Evolutionary conservation across 2,797 vertebrate genomes (phyloP), one percentile per base, ranked within the genome.

Genomic region (Liasis olivaceus): DNA sequence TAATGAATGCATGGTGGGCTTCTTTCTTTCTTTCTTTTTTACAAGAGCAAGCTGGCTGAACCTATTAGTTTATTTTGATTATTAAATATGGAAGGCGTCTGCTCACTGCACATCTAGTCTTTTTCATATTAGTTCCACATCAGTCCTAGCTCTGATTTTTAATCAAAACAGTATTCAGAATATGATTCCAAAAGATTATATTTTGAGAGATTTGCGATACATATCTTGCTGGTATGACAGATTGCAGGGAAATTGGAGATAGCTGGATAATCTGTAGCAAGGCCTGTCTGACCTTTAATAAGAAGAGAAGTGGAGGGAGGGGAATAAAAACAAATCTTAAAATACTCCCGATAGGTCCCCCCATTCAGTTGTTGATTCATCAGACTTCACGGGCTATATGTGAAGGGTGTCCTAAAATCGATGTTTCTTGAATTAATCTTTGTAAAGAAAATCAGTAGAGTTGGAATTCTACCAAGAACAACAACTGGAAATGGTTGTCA

Each of bases 101-200:
- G 12, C 85, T 84, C 62, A 54, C 51, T 92, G 89, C 26, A 56
- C 93, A 95, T 89, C 88, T 69, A 93, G 63, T 47, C 92, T 95
- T 94, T 95, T 96, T 92, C 94, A 95, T 97, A 97, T 98, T 97
- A 97, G 97, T 97, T 96, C 89, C 94, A 93, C 94, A 94, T 96
- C 96, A 96, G 96, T 95, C 96, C 95, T 92, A 63, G 91, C 94
- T 97, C 96, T 93, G 92, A 88, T 96, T 98, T 97, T 98, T 98
- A 98, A 98, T 98, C 98, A 98, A 98, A 98, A 98, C 96, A 97
- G 97, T 98, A 97, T 98, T 98, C 97, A 95, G 97, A 98, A 98
- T 98, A 98, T 97, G 97, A 98, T 98, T 98, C 97, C 95, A 85
- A 95, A 96, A 98, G 98, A 98, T 98, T 98, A 98, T 97, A 97